Base-by-base conservation (phyloP, 1,140 invertebrate genomes). In the Hylyphantes graminicola region DNA sequence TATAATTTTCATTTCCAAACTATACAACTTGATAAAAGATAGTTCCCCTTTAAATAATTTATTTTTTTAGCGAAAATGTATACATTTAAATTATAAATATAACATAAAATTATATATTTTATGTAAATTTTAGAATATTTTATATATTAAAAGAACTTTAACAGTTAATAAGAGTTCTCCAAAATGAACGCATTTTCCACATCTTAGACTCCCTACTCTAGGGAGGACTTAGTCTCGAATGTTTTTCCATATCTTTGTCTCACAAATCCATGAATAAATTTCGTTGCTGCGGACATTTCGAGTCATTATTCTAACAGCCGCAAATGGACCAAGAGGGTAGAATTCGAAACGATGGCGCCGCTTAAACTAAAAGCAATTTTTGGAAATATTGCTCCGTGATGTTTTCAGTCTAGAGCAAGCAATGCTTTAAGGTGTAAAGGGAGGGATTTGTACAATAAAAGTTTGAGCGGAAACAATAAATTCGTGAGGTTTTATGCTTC, bases 241-340 rank as follows among this genome's bases (percentile, higher is more conserved):
- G 19, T 73, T 55, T n/a, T 73, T 73, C 70, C 13, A 50, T 9
- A 12, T 73, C 53, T 73, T 73, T 73, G 53, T 73, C 15, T 72
- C 21, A 50, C 65, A 51, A 48, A 68, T 73, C 55, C 70, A 73
- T 73, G 70, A 73, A 73, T 73, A 73, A 73, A 73, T 73, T 73
- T 73, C 17, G 10, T 21, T 68, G 17, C 0, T 15, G 13, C 17
- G 4, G 35, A 68, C 12, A 15, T 68, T 51, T 68, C 7, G 19
- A 68, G 65, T 68, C 65, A 51, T 68, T 68, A 68, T 50, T 68
- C 65, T 13, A 68, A 15, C 21, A 68, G 48, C 51, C 51, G 65
- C n/a, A 65, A 35, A 51, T 68, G 35, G 35, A 21, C n/a, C 65
- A 68, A n/a, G 65, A 0, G 65, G 65, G 65, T 68, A 51, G 35